These are phyloP conservation scores for Microtus pennsylvanicus DNA, from an alignment of 2,113 vertebrate genomes.

Conservation along the genomic window DNA sequence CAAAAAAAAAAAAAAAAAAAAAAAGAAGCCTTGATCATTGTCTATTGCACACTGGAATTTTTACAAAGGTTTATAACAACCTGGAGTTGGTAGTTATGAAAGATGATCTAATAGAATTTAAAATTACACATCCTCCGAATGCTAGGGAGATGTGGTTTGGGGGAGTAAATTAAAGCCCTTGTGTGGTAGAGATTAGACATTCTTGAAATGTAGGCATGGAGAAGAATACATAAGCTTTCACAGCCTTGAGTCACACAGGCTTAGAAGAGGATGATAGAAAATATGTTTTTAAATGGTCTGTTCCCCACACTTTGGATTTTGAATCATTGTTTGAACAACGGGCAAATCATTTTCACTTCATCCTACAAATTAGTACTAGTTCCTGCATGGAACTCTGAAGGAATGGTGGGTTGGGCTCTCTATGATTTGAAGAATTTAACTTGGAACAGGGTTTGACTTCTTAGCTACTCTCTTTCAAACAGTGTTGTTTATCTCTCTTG, in stretches of 20 bases:
- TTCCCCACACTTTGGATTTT: neutral
- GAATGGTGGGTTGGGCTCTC: neutral
- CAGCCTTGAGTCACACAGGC: neutral
- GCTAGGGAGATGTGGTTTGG: neutral
- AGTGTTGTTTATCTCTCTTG: neutral
- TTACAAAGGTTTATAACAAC: neutral
- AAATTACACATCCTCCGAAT: neutral
- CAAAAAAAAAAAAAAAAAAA: too few relatives aligned
- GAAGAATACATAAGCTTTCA: neutral
- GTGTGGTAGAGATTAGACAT: neutral
- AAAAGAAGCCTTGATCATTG: slow-evolving; percentile 28
- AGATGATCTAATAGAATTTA: slow-evolving; percentile 33
- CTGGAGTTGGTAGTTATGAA: neutral
- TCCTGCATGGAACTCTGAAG: neutral
- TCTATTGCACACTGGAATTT: slow-evolving; percentile 5
- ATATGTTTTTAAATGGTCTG: neutral
- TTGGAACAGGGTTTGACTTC: neutral
- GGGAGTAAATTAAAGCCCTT: neutral
- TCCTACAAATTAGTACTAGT: neutral
- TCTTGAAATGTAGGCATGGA: neutral
- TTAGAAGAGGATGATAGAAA: neutral
- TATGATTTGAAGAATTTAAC: neutral
- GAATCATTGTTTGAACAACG: slow-evolving; percentile 5
- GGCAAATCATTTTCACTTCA: neutral
- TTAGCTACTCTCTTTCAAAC: neutral